phyloP scores from a whole-genome alignment of 2,113 vertebrate genomes.

The Pimephales promelas region DNA sequence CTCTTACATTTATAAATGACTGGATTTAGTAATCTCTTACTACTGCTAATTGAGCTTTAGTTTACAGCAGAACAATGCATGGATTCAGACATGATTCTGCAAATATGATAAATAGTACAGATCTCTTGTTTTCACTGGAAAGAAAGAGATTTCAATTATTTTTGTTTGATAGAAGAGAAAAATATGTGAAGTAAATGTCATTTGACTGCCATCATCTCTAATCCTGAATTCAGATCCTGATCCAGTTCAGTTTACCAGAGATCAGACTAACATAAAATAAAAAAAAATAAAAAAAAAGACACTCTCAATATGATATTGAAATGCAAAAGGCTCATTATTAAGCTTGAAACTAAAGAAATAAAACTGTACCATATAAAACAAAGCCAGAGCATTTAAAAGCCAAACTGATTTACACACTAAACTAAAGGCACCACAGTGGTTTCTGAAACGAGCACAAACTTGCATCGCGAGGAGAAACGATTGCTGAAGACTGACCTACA shows the following conservation, averaged over 20 bases:
- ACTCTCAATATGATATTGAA: too few species aligned
- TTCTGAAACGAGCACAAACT: not conserved
- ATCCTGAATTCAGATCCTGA: not conserved
- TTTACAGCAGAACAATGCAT: not conserved
- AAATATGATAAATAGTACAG: not conserved
- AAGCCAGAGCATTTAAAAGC: not conserved
- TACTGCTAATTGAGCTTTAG: not conserved
- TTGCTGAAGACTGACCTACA: not conserved
- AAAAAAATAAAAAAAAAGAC: too few species aligned
- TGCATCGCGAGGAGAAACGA: not conserved
- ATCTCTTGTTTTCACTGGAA: too few species aligned
- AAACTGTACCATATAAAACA: not conserved
- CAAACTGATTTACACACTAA: not conserved
- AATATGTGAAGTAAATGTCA: not conserved
- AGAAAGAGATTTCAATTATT: not conserved
- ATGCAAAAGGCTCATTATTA: constrained; percentile 1
- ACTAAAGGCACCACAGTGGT: not conserved
- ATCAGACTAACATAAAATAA: not conserved
- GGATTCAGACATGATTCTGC: not conserved
- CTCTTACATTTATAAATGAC: not conserved
- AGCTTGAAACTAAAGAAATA: not conserved
- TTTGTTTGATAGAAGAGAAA: not conserved
- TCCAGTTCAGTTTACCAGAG: not conserved
- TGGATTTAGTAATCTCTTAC: not conserved
- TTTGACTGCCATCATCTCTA: not conserved